These are phyloP conservation scores for Mya arenaria DNA, from an alignment of 1,140 invertebrate genomes.

Conservation along the genomic window DNA sequence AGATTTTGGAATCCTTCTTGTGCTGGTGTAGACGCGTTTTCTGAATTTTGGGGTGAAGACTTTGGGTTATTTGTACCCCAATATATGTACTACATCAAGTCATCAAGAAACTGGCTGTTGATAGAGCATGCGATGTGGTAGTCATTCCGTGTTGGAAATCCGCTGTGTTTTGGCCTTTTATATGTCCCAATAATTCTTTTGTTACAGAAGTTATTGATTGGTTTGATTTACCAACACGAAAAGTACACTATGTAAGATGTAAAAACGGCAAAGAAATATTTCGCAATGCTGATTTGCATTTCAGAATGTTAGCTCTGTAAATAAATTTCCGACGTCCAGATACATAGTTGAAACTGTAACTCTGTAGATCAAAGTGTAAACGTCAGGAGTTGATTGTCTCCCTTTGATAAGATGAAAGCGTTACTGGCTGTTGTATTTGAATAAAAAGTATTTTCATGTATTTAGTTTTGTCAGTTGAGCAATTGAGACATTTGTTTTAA, in stretches of 20 bases:
- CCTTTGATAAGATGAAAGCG: not conserved
- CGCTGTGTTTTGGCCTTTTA: slow-evolving; percentile 5
- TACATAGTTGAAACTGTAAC: not conserved
- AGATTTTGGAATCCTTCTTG: slow-evolving; percentile 11
- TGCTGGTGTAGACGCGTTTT: not conserved
- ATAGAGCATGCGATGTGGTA: not conserved
- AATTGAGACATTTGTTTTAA: not conserved
- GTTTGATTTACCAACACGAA: slow-evolving; percentile 15
- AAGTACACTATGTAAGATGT: slow-evolving; percentile 2
- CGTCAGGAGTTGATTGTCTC: not conserved
- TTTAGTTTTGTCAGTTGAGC: not conserved
- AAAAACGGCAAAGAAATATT: slow-evolving; percentile 28
- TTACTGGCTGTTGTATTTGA: not conserved
- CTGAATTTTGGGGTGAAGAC: not conserved
- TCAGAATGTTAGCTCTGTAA: not conserved
- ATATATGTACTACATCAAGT: not conserved
- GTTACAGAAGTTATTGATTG: slow-evolving; percentile 8
- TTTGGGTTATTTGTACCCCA: slow-evolving; percentile 8
- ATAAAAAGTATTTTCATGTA: not conserved
- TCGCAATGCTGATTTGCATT: slow-evolving; percentile 21
- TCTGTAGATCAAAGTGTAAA: not conserved
- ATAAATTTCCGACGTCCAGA: not conserved
- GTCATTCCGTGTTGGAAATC: slow-evolving; percentile 4
- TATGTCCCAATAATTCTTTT: slow-evolving; percentile 11
- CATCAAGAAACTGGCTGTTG: not conserved